These are phyloP conservation scores for Lepilemur ruficaudatus DNA, from an alignment of 2,797 vertebrate genomes.

Conservation along the genomic window DNA sequence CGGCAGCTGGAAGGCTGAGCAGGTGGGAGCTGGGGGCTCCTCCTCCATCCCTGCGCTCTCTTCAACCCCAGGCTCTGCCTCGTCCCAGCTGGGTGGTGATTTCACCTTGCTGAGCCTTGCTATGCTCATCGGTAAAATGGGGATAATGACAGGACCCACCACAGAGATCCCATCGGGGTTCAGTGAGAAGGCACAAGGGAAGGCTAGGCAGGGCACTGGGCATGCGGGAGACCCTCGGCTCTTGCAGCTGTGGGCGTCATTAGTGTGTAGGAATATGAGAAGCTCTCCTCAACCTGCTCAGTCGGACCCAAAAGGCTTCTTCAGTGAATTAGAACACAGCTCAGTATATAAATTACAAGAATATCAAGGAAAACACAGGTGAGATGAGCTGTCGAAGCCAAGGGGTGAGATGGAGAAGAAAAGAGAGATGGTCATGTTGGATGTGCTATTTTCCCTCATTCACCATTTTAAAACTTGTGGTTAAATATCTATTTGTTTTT, in stretches of 20 bases:
- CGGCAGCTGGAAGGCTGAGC: neutral
- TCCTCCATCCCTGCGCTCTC: neutral
- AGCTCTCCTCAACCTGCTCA: neutral
- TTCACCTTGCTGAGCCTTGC: neutral
- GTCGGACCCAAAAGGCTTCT: neutral
- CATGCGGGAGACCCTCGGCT: fast-evolving
- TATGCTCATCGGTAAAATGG: neutral
- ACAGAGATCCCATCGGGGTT: neutral
- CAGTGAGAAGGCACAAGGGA: neutral
- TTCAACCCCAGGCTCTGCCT: neutral
- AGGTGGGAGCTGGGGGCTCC: neutral
- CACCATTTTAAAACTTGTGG: neutral
- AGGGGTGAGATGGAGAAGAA: neutral
- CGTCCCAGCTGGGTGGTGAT: neutral
- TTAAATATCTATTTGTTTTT: neutral
- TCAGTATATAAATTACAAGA: neutral
- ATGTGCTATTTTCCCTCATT: neutral
- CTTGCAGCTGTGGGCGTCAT: fast-evolving
- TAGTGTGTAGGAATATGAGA: neutral
- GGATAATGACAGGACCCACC: neutral
- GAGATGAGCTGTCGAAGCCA: neutral
- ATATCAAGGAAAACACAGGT: neutral
- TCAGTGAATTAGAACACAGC: neutral
- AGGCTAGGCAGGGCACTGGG: fast-evolving
- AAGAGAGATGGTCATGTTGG: neutral